Evolutionary conservation across 2,113 vertebrate species (phyloP), one percentile per base, ranked within the genome.

Genomic region (Gavialis gangeticus): DNA sequence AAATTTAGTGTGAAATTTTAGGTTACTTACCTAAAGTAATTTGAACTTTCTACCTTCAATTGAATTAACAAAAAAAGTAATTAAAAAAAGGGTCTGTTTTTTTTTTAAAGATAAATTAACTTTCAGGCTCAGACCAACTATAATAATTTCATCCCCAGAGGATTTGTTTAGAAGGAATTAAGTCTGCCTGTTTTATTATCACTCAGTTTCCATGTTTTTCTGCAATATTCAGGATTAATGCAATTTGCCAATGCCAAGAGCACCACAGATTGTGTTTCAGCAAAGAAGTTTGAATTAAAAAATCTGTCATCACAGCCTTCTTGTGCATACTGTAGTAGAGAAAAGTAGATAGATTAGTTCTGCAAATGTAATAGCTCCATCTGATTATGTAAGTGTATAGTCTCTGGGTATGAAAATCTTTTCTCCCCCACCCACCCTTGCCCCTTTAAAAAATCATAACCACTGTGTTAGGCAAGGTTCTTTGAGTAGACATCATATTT

Each of bases 251-350:
- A 9, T 46, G 46, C 46, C 46, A 46, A 71, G 21, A 54, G 16
- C 82, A n/a, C 30, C 2, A 27, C 12, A 3, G 25, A n/a, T 73
- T 25, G 56, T 28, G 37, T 60, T 54, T 58, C 60, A 79, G 34
- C 10, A 77, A 90, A 46, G 55, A 46, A 37, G 15, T 21, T 60
- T 46, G 46, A 14, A 58, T 75, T 75, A 46, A 62, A 3, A 6
- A 14, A 3, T 58, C 89, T 94, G 56, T 9, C 11, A 10, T 87
- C 8, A 12, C 21, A 76, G 27, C 12, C 46, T 75, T 91, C 46
- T 78, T 1, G 1, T 82, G 54, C 22, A 6, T 0, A 1, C 10
- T 5, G 0, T 30, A 1, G 25, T 62, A 62, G 60, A 25, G 22
- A 62, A 62, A 62, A 71, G 37, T 71, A 30, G 67, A 9, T 46